Base-by-base conservation (phyloP, 53 echinoderm and acorn worm species). In the Crossaster papposus region DNA sequence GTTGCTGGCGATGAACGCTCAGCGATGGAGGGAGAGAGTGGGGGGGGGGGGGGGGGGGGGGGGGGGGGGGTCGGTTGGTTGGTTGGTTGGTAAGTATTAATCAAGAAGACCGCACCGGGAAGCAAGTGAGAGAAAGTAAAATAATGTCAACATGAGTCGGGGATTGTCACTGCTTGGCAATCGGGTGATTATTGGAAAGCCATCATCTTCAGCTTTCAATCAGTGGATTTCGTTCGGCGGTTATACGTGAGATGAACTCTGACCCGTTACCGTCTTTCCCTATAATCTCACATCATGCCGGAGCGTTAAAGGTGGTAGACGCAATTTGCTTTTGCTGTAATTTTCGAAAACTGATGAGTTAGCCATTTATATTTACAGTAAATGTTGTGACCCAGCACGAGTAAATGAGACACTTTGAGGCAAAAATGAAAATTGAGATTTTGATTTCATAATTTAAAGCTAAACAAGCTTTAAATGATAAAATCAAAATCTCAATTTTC, bases 111-210 rank as follows among this genome's bases (percentile, higher is more conserved):
- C 51, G 78, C 50, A 14, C 76, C 34, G 33, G 28, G 68, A 68
- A 38, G 51, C 84, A 72, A 84, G 84, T 84, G 84, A 84, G 84
- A 84, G 84, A 84, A 84, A 84, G 84, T 84, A 84, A 84, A 84
- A 84, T 84, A 84, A 84, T 84, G 84, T 84, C 51, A 84, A 84
- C 84, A 84, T 84, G 52, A 84, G 84, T 72, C 18, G 84, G 53
- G 84, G 84, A 84, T 84, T 84, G 84, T 84, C 84, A 84, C 84
- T 84, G 84, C 24, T n/a, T 31, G 72, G 72, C 84, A 84, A 84
- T 71, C 84, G 84, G 83, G 83, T 84, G 84, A 71, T 72, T 84
- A 84, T 72, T 84, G 73, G 32, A 84, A 72, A 52, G 72, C 84
- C 73, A 51, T 84, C 84, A 84, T 84, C 84, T 72, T 84, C 72